These are phyloP conservation scores for Phyllostomus discolor DNA, from an alignment of 2,113 vertebrate species.

Conservation along the genomic window DNA sequence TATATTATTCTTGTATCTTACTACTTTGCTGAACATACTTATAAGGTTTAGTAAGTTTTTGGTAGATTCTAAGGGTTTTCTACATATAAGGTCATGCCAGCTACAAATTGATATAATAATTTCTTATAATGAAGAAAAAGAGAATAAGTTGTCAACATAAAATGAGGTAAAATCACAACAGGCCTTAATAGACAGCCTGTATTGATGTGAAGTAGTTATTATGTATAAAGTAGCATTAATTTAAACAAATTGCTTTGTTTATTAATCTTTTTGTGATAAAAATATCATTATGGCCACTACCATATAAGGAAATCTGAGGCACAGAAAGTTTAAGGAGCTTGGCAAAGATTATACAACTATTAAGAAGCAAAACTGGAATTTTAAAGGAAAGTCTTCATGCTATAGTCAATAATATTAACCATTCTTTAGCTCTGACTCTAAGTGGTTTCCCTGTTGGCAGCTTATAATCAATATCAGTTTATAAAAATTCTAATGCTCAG, in stretches of 20 bases:
- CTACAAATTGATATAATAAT: neutral
- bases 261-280: neutral
- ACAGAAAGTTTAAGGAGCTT: neutral
- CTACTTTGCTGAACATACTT: neutral
- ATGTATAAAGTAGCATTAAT: neutral
- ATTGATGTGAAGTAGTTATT: neutral
- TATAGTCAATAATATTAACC: neutral
- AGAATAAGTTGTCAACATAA: neutral
- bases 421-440: neutral
- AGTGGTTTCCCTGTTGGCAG: neutral
- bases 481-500: neutral
- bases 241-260: neutral
- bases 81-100: neutral
- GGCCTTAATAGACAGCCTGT: neutral
- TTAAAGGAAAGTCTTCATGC: neutral
- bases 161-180: neutral
- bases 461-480: neutral
- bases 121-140: neutral
- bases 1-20: neutral
- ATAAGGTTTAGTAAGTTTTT: neutral
- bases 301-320: neutral
- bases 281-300: neutral
- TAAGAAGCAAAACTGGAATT: neutral
- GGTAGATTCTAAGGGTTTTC: neutral
- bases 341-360: neutral